Evolutionary conservation across 2,888 invertebrate species (phyloP).

Genomic region (Masnerella sp.): DNA sequence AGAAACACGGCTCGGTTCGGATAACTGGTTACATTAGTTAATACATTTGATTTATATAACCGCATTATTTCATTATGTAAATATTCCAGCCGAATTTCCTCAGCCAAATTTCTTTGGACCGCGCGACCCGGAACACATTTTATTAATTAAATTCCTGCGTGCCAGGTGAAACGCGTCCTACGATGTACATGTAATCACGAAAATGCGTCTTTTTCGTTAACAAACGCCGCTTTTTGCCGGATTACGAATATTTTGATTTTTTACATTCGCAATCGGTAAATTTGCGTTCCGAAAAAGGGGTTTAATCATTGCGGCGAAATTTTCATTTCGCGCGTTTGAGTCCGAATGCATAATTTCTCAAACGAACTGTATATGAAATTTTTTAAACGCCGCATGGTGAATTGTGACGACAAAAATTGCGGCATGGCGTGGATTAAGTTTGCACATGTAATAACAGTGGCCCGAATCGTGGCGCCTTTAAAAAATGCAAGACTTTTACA

Average conservation of each 20-base stretch:
- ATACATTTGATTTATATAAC: conserved; percentile 33
- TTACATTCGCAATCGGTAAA: no score
- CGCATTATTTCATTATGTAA: conserved; percentile 47
- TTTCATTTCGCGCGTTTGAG: conserved; percentile 3
- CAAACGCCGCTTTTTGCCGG: conserved; percentile 8
- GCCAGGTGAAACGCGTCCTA: conserved; percentile 14
- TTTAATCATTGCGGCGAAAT: conserved; percentile 11
- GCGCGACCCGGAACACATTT: conserved; percentile 23
- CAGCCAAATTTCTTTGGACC: conserved; percentile 35
- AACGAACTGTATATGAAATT: conserved; percentile 24
- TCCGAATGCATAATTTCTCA: conserved; percentile 12
- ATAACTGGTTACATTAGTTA: conserved; percentile 16
- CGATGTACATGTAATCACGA: conserved; percentile 13
- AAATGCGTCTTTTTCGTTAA: conserved; percentile 14
- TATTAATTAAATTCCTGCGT: conserved; percentile 46
- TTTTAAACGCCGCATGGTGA: conserved; percentile 28
- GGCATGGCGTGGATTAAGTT: conserved; percentile 39
- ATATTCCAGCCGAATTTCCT: conserved; percentile 22
- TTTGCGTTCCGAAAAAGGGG: no score
- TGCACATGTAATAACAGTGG: conserved; percentile 44
- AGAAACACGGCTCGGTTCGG: background rate
- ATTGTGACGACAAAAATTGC: conserved; percentile 35
- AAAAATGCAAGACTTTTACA: conserved; percentile 22
- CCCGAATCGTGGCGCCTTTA: conserved; percentile 10
- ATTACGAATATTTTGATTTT: no score